A percentile compares a stretch with the other conserved stretches of the same genome.
These are phyloP conservation scores for Motacilla alba DNA, from an alignment of 2,113 vertebrate genomes.

Conservation along the genomic window DNA sequence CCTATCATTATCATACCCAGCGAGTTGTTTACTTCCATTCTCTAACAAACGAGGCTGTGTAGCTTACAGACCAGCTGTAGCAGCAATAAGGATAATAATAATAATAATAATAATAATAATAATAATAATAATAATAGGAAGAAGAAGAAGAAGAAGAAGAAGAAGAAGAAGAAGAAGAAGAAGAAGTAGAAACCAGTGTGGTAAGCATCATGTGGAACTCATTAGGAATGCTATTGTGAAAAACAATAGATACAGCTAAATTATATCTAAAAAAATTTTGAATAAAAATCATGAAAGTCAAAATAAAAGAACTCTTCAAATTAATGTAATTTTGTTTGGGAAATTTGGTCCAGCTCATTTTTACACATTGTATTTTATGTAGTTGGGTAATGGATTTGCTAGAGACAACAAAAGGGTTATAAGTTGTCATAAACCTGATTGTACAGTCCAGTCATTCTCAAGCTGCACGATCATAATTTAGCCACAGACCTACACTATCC, in stretches of 20 bases:
- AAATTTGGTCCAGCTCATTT: background rate
- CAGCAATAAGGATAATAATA: background rate
- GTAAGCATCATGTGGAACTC: background rate
- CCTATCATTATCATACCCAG: background rate
- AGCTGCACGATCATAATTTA: background rate
- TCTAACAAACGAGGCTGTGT: background rate
- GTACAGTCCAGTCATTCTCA: background rate
- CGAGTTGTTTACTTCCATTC: background rate
- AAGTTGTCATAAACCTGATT: background rate
- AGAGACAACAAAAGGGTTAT: background rate
- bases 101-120: too few relatives aligned
- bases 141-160: too few relatives aligned
- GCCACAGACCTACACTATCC: background rate
- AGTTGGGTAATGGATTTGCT: background rate
- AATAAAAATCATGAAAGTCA: background rate
- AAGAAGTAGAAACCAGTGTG: background rate
- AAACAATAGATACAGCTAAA: background rate
- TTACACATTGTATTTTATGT: background rate
- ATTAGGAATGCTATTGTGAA: background rate
- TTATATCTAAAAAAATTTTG: background rate
- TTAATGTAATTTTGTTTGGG: rapidly evolving
- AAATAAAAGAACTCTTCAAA: background rate
- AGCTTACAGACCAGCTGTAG: background rate
- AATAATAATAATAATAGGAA: too few relatives aligned
- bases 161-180: too few relatives aligned